Conservation (phyloP, 1,140 invertebrate species). For the Zophobas morio region DNA sequence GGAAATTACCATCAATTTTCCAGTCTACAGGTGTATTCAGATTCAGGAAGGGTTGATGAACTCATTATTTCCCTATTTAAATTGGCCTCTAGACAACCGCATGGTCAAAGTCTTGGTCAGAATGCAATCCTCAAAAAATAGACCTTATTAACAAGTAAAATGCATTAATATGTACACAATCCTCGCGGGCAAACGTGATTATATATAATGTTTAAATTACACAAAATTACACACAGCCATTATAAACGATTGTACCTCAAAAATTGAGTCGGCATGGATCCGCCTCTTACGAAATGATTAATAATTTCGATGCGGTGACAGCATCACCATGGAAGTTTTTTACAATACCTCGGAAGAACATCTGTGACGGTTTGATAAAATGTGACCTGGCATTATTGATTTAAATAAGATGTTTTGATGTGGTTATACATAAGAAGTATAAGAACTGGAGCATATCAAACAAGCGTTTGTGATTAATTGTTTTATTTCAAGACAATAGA, state of each 20-base stretch:
- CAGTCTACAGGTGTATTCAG: constrained; percentile 33
- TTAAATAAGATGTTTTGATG: no score
- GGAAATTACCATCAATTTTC: constrained; percentile 40
- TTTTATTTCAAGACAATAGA: no score
- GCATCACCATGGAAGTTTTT: neutral
- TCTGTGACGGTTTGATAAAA: no score
- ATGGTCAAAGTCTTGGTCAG: neutral
- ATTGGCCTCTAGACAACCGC: constrained; percentile 10
- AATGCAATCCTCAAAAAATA: constrained; percentile 11
- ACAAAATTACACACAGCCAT: constrained; percentile 3
- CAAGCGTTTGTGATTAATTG: no score
- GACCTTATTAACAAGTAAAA: constrained; percentile 26
- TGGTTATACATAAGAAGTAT: no score
- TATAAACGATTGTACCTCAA: constrained; percentile 29
- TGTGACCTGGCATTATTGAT: no score
- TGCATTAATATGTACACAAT: constrained; percentile 23
- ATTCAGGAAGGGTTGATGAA: constrained; percentile 30
- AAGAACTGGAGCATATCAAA: no score
- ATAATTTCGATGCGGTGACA: constrained; percentile 1
- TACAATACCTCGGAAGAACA: no score
- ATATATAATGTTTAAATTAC: constrained; percentile 30
- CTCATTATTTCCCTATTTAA: constrained; percentile 37
- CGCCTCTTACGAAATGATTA: neutral
- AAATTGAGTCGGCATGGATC: constrained; percentile 10
- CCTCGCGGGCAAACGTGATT: constrained; percentile 13